These are phyloP conservation scores for Xiphophorus couchianus DNA, from an alignment of 2,113 vertebrate genomes.

Conservation along the genomic window DNA sequence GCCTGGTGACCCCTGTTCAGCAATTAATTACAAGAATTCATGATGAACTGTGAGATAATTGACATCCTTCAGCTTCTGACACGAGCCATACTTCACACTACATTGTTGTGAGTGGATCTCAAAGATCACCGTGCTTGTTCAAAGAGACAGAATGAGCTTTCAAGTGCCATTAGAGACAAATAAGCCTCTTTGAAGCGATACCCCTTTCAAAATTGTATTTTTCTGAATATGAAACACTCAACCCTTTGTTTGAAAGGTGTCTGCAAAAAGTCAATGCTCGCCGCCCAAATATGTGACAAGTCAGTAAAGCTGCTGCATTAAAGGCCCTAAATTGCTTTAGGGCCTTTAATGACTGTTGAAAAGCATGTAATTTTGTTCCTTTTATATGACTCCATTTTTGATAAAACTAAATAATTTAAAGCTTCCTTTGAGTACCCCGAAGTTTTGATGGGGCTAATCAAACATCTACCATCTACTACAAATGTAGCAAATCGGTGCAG, in stretches of 20 bases:
- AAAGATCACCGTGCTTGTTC: constrained; percentile 11
- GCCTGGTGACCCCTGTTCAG: constrained; percentile 11
- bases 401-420: constrained; percentile 22
- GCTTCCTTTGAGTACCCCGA: constrained; percentile 22
- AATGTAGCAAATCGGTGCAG: constrained; percentile 25
- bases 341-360: not conserved
- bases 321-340: not conserved
- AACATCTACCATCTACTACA: constrained; percentile 27
- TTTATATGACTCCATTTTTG: not conserved
- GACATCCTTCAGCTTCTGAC: constrained; percentile 36
- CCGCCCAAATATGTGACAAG: not conserved
- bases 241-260: constrained; percentile 2
- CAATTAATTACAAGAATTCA: constrained; percentile 19
- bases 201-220: constrained; percentile 18
- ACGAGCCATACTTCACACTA: constrained; percentile 18
- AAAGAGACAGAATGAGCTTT: constrained; percentile 10
- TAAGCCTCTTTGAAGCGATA: constrained; percentile 26
- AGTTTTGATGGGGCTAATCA: constrained; percentile 10
- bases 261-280: constrained; percentile 4
- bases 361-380: not conserved
- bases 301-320: constrained; percentile 4
- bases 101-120: constrained; percentile 28
- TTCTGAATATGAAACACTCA: constrained; percentile 23
- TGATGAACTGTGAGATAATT: constrained; percentile 18
- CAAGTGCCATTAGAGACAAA: constrained; percentile 24